Base-by-base conservation (phyloP, 2,888 invertebrate genomes). In the Drosophila histrio region DNA sequence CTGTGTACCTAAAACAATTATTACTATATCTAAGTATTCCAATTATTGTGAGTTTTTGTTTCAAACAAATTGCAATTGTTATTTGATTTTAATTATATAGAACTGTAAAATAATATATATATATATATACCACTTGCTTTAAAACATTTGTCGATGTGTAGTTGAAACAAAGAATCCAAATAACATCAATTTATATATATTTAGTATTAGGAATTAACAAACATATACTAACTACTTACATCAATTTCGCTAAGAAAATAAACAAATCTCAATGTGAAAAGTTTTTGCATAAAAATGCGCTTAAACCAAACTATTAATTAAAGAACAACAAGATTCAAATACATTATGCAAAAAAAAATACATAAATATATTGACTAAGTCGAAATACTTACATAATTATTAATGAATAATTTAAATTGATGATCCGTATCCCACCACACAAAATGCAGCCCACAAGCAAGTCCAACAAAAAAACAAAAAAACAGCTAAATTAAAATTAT, bases 391-490 rank as follows among this genome's bases (percentile, higher is more conserved):
- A 47, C 41, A 61, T 30, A 56, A 47, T 21, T 32, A 62, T 44
- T 22, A 36, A 21, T 32, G 8, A 7, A 44, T 43, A 26, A 39
- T 56, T 54, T 32, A 53, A 77, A 72, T 72, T 76, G 60, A 74
- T 54, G 74, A 69, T 84, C 76, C 80, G 72, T 66, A 83, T 85
- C 85, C 84, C 84, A 84, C 84, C 84, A 83, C 79, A 80, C 53
- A 74, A 72, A 79, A 74, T 74, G 80, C 80, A 75, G 79, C 80
- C 85, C 85, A 85, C 83, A 78, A 80, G 79, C 75, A 70, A 82
- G 77, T 77, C 77, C 84, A 84, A 77, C 46, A 58, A n/a, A 58
- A 41, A 52, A 67, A 66, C 60, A n/a, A 60, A 58, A 57, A 8
- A 21, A 36, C 24, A 34, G 26, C 44, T 34, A 32, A 32, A 32